Evolutionary conservation across 2,888 invertebrate genomes (phyloP).

Genomic region (Dryococelus australis): DNA sequence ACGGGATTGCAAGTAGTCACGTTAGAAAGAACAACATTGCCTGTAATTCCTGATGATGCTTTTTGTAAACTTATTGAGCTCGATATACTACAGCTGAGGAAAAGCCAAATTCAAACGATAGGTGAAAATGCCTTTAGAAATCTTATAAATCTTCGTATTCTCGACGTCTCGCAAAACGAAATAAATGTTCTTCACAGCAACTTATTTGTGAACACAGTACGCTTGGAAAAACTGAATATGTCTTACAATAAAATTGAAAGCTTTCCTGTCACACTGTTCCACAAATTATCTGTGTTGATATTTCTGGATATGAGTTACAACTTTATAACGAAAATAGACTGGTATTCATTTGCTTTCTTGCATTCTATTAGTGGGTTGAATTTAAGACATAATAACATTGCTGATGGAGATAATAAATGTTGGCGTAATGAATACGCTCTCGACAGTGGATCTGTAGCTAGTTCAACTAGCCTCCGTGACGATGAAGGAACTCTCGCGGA

Average conservation of each 20-base stretch:
- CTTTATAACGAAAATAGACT: not conserved
- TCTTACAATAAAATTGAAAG: slow-evolving; percentile 9
- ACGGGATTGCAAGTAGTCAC: not conserved
- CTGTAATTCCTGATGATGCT: not conserved
- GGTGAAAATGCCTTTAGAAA: not conserved
- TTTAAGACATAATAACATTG: not conserved
- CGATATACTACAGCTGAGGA: not conserved
- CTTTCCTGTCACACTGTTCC: not conserved
- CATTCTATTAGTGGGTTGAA: not conserved
- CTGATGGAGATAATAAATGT: not conserved
- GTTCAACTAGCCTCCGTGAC: not conserved
- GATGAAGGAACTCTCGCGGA: not conserved
- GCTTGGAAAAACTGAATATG: not conserved
- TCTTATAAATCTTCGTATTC: not conserved
- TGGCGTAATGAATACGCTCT: not conserved
- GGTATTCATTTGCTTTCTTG: not conserved
- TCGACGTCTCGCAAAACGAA: not conserved
- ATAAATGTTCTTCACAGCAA: not conserved
- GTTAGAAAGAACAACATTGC: not conserved
- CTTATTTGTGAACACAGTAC: not conserved
- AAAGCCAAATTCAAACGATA: not conserved
- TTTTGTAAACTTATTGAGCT: not conserved
- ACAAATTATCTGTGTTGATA: not conserved
- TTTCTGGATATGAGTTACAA: not conserved
- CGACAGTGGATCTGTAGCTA: not conserved